Percentiles rank a stretch among this genome's conserved stretches.
Evolutionary conservation across 2,113 vertebrate genomes (phyloP).

Genomic region (Phyllopteryx taeniolatus): DNA sequence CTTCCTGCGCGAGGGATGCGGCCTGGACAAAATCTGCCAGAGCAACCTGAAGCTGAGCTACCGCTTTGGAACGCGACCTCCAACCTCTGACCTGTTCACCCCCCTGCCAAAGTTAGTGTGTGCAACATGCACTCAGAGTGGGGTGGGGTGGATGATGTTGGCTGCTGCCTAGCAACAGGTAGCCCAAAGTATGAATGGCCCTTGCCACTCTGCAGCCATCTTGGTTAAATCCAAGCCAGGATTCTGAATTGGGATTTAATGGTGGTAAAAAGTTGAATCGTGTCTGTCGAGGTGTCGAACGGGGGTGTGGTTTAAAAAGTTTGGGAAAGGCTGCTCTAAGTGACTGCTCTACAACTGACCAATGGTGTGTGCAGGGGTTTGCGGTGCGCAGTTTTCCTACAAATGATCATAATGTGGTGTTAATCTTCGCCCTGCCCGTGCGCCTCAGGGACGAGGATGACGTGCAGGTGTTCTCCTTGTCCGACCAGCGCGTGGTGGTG

Average conservation of each 20-base stretch:
- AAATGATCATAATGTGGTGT: background rate
- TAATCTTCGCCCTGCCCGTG: background rate
- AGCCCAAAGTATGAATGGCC: background rate
- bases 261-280: too few species aligned
- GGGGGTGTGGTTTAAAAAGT: background rate
- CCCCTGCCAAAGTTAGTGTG: constrained; percentile 80
- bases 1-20: constrained; percentile 90
- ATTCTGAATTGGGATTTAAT: too few species aligned
- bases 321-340: background rate
- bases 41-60: constrained; percentile 86
- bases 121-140: background rate
- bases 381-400: background rate
- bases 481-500: constrained; percentile 83
- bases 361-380: too few species aligned
- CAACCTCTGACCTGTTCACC: constrained; percentile 74
- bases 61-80: constrained; percentile 78
- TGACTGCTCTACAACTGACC: too few species aligned
- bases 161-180: constrained; percentile 6
- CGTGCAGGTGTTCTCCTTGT: constrained; percentile 79
- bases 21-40: constrained; percentile 88
- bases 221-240: background rate
- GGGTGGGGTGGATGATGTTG: background rate
- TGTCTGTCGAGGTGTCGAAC: background rate
- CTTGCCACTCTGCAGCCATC: background rate
- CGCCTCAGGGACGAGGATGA: constrained; percentile 70